Evolutionary conservation across 2,888 invertebrate species (phyloP), one percentile per base, ranked within the genome.

Genomic region (Torymus texanus): DNA sequence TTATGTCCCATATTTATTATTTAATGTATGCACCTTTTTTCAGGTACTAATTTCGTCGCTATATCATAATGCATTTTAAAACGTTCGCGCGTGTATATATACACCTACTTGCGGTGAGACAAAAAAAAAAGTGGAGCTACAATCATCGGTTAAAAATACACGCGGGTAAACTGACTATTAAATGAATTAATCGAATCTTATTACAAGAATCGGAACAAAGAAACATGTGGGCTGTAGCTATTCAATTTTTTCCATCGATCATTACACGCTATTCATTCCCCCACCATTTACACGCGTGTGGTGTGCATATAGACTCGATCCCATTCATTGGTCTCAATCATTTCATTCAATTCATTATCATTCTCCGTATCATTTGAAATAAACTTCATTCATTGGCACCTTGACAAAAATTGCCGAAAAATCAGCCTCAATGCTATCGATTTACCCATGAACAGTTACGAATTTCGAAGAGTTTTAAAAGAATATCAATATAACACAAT

Each of bases 231-330:
- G 78, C 53, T 63, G 29, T 3, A 67, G 50, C 72, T 51, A 74
- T 78, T 74, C 24, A 78, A 62, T 78, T 73, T 78, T 75, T 78
- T 78, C 24, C 53, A 74, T 78, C 55, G 50, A 78, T 72, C 55
- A 66, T 66, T 72, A 24, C 62, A 53, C 63, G 14, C 78, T 58
- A 78, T 78, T 78, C 78, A 78, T 24, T 74, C 68, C 14, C 62
- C 56, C 29, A 13, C 1, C 18, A 24, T 21, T 4, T 24, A 2
- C 16, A 24, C 56, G 18, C 21, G 50, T 8, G 8, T 8, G 12
- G 41, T 8, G 41, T 41, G 41, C 41, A 41, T 41, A 41, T 41
- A 41, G 41, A 8, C 41, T 41, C 41, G 8, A 41, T 41, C 29
- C 59, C 71, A 77, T 77, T 77, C 71, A 77, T 77, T 59, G 65